These are phyloP conservation scores for Hippocampus barbouri DNA, from an alignment of 2,113 vertebrate species.

Conservation along the genomic window DNA sequence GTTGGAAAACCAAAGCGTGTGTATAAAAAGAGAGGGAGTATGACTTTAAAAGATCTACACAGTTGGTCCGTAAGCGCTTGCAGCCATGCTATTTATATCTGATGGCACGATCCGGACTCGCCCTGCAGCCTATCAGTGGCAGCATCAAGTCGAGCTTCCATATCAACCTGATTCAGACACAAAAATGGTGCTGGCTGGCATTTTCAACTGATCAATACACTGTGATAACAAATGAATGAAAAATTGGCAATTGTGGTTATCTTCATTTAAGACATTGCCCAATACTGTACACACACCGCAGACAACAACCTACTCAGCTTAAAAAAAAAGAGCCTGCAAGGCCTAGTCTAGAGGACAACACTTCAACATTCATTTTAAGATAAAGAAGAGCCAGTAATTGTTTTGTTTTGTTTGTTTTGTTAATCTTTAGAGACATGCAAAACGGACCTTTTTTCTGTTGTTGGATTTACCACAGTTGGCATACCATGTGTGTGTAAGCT, in stretches of 20 bases:
- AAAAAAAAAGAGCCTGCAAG: background rate
- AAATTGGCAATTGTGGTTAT: background rate
- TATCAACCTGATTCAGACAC: background rate
- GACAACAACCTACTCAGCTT: background rate
- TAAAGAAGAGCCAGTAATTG: no score
- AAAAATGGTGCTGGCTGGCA: background rate
- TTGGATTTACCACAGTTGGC: no score
- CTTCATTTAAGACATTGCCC: background rate
- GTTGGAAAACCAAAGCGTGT: conserved; percentile 14
- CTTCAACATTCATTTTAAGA: no score
- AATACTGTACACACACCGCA: background rate
- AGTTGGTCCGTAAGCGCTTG: conserved; percentile 37
- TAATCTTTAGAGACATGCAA: no score
- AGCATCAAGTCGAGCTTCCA: background rate
- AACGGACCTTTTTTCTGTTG: no score
- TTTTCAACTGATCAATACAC: conserved; percentile 6
- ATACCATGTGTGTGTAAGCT: no score
- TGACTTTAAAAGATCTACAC: conserved; percentile 22
- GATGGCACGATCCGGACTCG: conserved; percentile 9
- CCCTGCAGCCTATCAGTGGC: conserved; percentile 14
- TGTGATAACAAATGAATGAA: background rate
- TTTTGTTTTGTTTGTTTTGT: no score
- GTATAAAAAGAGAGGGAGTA: conserved; percentile 26
- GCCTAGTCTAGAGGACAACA: background rate
- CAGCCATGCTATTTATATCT: conserved; percentile 44